Evolutionary conservation across 2,888 invertebrate genomes (phyloP).

Genomic region (Macrosoma leucophasiata): DNA sequence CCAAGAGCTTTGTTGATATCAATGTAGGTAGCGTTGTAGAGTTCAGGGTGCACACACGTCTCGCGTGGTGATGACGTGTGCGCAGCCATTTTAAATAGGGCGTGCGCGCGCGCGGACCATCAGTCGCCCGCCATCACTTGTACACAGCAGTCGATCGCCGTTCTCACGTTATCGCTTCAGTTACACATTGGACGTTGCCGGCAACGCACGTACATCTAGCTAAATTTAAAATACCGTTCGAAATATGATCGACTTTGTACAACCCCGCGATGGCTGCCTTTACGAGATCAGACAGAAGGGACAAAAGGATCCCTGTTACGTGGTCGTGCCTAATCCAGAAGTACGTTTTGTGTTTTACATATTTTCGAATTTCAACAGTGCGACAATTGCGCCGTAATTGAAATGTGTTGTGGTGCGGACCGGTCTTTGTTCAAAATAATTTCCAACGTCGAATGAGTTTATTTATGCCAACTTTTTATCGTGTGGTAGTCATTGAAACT

Average conservation of each 20-base stretch:
- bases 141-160: conserved; percentile 37
- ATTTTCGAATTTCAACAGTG: too few relatives aligned
- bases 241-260: conserved; percentile 64
- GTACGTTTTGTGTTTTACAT: conserved; percentile 66
- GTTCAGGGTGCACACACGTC: conserved; percentile 61
- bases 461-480: too few relatives aligned
- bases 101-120: conserved; percentile 75
- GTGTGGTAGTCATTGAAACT: too few relatives aligned
- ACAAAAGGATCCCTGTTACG: conserved; percentile 79
- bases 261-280: conserved; percentile 74
- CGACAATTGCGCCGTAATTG: too few relatives aligned
- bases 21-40: conserved; percentile 49
- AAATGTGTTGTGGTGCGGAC: too few relatives aligned
- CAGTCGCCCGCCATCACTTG: conserved; percentile 74
- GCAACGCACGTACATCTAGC: conserved; percentile 38
- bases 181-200: conserved; percentile 40
- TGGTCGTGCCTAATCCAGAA: conserved; percentile 81
- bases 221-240: conserved; percentile 35
- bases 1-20: conserved; percentile 51
- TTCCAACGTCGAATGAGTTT: too few relatives aligned
- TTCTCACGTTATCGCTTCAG: conserved; percentile 30
- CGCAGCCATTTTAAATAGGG: conserved; percentile 69
- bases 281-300: conserved; percentile 81
- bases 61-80: conserved; percentile 69
- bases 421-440: too few relatives aligned